Base-by-base conservation (phyloP, 2,888 invertebrate genomes). In the Trichopria drosophilae region DNA sequence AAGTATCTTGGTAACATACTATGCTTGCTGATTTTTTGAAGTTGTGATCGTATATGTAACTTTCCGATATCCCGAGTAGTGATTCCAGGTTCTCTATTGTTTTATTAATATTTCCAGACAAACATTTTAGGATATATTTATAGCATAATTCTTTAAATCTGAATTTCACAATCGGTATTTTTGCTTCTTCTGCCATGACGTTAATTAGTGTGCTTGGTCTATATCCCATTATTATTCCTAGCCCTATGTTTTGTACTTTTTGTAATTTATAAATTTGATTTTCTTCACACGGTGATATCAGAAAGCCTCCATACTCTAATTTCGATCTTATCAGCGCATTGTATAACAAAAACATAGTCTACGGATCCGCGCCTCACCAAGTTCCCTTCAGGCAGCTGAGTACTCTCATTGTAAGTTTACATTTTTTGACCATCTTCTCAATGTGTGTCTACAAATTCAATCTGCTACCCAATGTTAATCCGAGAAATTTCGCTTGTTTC, bases 211-310 rank as follows among this genome's bases (percentile, higher is more conserved):
- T 53, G 10, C 50, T 50, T n/a, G 24, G 41, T 18, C 50, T 41
- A 29, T 39, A 53, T 18, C 52, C 55, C 23, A 55, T 37, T n/a
- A n/a, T 18, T 19, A 57, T 12, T 50, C 54, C 49, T 2, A 57
- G 12, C 5, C 36, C 57, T 32, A 19, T 28, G 32, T 49, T 48
- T 16, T 54, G 56, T 7, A 51, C 22, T 28, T 32, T 47, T 18
- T 44, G 15, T 1, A 55, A n/a, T 22, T 55, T 51, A 22, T 16
- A 19, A 4, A 20, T 42, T 2, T 43, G 1, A 13, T 1, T 10
- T n/a, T n/a, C n/a, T n/a, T n/a, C n/a, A 24, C 19, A 19, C 22
- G 42, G 51, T 7, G 35, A 49, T 1, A 55, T 28, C 1, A 45
- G 20, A 10, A 49, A 42, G 6, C 49, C 45, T 2, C 51, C 51